These are phyloP conservation scores for Junonia oenone DNA, from an alignment of 2,888 invertebrate genomes.

Conservation along the genomic window DNA sequence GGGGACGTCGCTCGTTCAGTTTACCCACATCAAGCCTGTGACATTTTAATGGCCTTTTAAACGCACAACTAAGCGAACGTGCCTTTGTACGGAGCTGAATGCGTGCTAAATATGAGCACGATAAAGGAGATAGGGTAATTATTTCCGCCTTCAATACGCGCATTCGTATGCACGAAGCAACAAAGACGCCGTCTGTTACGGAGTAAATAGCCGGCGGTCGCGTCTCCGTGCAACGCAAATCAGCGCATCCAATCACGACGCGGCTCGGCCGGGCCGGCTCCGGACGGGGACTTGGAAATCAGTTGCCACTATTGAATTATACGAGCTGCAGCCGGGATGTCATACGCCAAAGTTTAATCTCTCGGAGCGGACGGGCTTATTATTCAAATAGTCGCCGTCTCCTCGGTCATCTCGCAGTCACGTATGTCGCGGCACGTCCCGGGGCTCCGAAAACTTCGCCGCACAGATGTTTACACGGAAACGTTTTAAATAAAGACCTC, in stretches of 20 bases:
- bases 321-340: constrained; percentile 68
- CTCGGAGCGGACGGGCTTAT: constrained; percentile 70
- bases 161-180: constrained; percentile 39
- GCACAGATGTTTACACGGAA: neutral
- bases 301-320: constrained; percentile 77
- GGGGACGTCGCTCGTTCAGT: constrained; percentile 42
- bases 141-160: constrained; percentile 52
- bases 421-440: constrained; percentile 44
- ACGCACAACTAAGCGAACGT: constrained; percentile 52
- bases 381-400: constrained; percentile 67
- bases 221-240: constrained; percentile 45
- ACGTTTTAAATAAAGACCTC: neutral
- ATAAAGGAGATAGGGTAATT: constrained; percentile 50
- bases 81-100: constrained; percentile 46
- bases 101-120: constrained; percentile 33
- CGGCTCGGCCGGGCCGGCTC: constrained; percentile 24
- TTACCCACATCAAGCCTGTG: constrained; percentile 62
- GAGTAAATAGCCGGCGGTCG: constrained; percentile 48
- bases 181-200: constrained; percentile 50
- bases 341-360: constrained; percentile 76
- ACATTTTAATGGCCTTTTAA: constrained; percentile 72
- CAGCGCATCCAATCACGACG: constrained; percentile 60
- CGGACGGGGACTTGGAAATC: constrained; percentile 56
- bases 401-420: constrained; percentile 62
- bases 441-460: constrained; percentile 29